Evolutionary conservation across 1,140 invertebrate species (phyloP).

Genomic region (Reticulitermes speratus): DNA sequence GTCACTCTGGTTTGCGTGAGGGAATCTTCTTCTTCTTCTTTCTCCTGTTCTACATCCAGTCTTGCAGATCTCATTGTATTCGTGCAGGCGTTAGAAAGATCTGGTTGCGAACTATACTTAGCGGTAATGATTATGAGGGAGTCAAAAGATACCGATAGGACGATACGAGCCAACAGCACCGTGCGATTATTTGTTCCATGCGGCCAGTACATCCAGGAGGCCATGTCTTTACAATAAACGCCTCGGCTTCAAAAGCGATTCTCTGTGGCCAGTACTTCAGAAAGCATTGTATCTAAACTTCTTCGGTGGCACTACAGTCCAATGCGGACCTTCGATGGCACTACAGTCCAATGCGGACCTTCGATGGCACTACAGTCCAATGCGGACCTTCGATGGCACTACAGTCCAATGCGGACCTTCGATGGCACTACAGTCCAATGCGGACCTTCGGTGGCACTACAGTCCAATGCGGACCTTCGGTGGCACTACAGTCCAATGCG

Average conservation of each 20-base stretch:
- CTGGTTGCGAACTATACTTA: not conserved
- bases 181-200: not conserved
- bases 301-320: too few species aligned
- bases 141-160: not conserved
- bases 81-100: not conserved
- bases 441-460: too few species aligned
- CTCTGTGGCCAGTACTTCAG: too few species aligned
- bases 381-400: too few species aligned
- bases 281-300: too few species aligned
- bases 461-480: too few species aligned
- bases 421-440: too few species aligned
- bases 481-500: too few species aligned
- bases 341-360: too few species aligned
- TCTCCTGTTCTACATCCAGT: not conserved
- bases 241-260: not conserved
- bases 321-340: too few species aligned
- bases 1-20: not conserved
- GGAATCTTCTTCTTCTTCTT: not conserved
- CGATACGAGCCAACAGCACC: not conserved
- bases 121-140: not conserved
- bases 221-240: not conserved
- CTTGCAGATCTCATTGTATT: conserved; percentile 11
- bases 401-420: too few species aligned
- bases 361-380: too few species aligned
- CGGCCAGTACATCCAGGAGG: not conserved